Base-by-base conservation (phyloP, 1,140 invertebrate species). In the Atta cephalotes region DNA sequence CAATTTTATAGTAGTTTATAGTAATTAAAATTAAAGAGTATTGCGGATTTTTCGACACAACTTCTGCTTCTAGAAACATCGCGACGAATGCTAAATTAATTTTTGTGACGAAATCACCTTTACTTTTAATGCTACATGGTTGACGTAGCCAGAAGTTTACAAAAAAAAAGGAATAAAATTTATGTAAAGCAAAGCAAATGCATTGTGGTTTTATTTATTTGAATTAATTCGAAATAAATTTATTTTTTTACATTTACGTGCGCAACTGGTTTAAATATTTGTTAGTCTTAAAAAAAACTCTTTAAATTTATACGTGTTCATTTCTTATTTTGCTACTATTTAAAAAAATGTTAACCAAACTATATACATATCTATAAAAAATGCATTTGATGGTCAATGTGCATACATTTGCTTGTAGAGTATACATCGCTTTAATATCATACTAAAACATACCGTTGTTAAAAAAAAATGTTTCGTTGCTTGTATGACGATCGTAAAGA, bases 181-280 rank as follows among this genome's bases (percentile, higher is more conserved):
- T 62, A 74, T 21, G 16, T 0, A 25, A 25, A 25, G 53, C 10
- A 10, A 58, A 21, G 66, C 21, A 45, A 70, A 71, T 16, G 62
- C 45, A 79, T 65, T 58, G 80, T 62, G 56, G 18, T 9, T 62
- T 84, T 84, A 76, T 84, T 84, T 84, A 76, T 84, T 84, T 21
- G 56, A 76, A 58, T 62, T 84, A 49, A 74, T 71, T 81, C 12
- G 21, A 82, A 74, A 74, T 63, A 62, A 51, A 84, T 16, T 7
- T 3, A 28, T 28, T 62, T 49, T 49, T 76, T 12, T 35, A 16
- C 53, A 14, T 53, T 76, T 25, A 31, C 25, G 21, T 31, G 4
- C 18, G 35, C n/a, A 45, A 4, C 66, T 58, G 25, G 9, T 66
- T 84, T 62, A 84, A 82, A 62, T 62, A 25, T 35, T 60, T 51